Evolutionary conservation across 2,113 vertebrate genomes (phyloP).

Genomic region (Trichechus manatus): DNA sequence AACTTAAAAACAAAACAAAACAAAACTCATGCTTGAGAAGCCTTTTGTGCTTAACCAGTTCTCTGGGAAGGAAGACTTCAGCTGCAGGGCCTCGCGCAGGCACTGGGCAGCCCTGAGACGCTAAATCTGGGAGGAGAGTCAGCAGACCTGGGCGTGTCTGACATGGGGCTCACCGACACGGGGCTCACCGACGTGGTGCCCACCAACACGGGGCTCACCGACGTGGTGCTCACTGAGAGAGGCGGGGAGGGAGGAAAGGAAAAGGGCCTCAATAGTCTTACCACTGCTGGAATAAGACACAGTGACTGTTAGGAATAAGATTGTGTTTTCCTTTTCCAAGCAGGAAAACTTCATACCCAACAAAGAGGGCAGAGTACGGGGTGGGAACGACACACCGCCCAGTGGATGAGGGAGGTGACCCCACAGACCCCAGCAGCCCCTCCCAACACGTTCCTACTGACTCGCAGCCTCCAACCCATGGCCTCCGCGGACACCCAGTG

Average conservation of each 20-base stretch:
- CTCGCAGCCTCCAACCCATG: neutral
- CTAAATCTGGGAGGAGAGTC: no score
- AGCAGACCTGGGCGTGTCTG: no score
- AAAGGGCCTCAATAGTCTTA: no score
- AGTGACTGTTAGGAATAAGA: neutral
- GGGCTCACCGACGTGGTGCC: no score
- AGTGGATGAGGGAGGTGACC: no score
- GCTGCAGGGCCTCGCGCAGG: no score
- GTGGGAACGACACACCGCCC: neutral
- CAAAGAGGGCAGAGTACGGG: neutral
- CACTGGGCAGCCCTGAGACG: no score
- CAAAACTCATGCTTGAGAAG: neutral
- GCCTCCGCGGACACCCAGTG: no score
- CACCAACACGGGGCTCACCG: fast-evolving
- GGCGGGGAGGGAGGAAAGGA: neutral
- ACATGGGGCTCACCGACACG: fast-evolving
- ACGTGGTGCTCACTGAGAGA: no score
- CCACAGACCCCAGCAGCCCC: no score
- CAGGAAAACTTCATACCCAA: neutral
- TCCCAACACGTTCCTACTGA: neutral
- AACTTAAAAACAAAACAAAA: no score
- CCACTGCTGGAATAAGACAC: fast-evolving
- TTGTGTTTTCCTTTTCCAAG: neutral
- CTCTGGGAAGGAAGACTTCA: neutral
- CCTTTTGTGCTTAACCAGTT: fast-evolving